These are phyloP conservation scores for Anabas testudineus DNA, from an alignment of 2,797 vertebrate genomes.

Conservation along the genomic window DNA sequence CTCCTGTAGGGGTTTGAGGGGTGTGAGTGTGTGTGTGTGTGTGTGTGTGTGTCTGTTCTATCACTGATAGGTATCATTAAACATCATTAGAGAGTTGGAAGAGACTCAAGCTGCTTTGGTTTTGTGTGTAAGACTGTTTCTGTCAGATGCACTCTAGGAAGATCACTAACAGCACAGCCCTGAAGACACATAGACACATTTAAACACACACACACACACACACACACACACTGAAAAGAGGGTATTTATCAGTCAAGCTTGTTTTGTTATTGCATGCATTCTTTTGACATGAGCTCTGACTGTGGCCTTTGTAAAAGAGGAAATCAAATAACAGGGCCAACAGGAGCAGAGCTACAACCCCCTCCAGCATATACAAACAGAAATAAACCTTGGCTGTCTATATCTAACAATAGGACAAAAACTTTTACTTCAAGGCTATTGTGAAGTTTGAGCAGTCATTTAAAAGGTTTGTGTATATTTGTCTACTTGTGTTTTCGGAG, in stretches of 20 bases:
- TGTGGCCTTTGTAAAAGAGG: conserved; percentile 82
- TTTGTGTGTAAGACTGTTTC: conserved; percentile 67
- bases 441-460: conserved; percentile 77
- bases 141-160: conserved; percentile 80
- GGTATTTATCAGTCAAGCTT: conserved; percentile 79
- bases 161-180: conserved; percentile 79
- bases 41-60: conserved; percentile 60
- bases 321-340: conserved; percentile 83
- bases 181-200: conserved; percentile 58
- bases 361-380: conserved; percentile 79
- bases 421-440: conserved; percentile 83
- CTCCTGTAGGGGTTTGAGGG: conserved; percentile 73
- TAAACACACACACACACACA: conserved; percentile 45
- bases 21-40: conserved; percentile 50
- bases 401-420: conserved; percentile 81
- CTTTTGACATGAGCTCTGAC: conserved; percentile 82
- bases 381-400: conserved; percentile 79
- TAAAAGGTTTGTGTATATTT: conserved; percentile 72
- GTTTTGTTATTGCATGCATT: conserved; percentile 82
- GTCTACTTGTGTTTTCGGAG: conserved; percentile 66
- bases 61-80: conserved; percentile 83
- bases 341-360: conserved; percentile 78
- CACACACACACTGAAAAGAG: conserved; percentile 61
- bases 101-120: conserved; percentile 71
- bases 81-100: conserved; percentile 79